These are phyloP conservation scores for Gastrophryne carolinensis DNA, from an alignment of 2,797 vertebrate genomes.

Conservation along the genomic window DNA sequence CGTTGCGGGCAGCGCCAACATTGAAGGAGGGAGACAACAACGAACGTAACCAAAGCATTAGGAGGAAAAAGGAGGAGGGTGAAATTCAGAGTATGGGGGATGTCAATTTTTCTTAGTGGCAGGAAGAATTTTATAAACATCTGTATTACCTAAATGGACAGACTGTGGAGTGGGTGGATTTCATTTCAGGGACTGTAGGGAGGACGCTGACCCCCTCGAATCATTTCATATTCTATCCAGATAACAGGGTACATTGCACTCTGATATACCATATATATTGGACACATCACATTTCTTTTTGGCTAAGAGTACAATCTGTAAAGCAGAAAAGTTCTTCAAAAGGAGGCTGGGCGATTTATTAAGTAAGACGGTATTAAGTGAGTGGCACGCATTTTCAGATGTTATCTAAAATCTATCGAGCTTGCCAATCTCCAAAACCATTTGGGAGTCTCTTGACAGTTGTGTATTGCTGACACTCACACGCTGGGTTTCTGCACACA, in stretches of 20 bases:
- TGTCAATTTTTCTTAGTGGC: conserved; percentile 52
- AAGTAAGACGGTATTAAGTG: no score
- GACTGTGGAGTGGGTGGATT: conserved; percentile 26
- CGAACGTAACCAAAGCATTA: conserved; percentile 20
- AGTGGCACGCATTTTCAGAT: no score
- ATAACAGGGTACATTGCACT: background rate
- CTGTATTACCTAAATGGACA: conserved; percentile 46
- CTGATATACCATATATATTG: background rate
- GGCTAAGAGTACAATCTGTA: background rate
- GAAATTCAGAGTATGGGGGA: conserved; percentile 7
- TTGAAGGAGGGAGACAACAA: conserved; percentile 29
- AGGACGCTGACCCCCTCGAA: background rate
- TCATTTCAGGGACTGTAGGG: conserved; percentile 1
- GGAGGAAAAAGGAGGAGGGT: conserved; percentile 14
- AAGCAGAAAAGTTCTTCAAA: no score
- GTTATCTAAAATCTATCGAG: no score
- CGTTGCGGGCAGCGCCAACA: conserved; percentile 43
- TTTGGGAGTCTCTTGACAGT: no score
- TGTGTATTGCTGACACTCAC: no score
- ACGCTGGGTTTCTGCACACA: no score
- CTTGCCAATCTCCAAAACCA: no score
- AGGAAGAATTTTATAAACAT: conserved; percentile 54
- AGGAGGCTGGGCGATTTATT: background rate
- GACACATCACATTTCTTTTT: background rate
- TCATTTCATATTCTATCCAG: background rate